Base-by-base conservation (phyloP, 1,140 invertebrate species). In the Drosophila cardini region DNA sequence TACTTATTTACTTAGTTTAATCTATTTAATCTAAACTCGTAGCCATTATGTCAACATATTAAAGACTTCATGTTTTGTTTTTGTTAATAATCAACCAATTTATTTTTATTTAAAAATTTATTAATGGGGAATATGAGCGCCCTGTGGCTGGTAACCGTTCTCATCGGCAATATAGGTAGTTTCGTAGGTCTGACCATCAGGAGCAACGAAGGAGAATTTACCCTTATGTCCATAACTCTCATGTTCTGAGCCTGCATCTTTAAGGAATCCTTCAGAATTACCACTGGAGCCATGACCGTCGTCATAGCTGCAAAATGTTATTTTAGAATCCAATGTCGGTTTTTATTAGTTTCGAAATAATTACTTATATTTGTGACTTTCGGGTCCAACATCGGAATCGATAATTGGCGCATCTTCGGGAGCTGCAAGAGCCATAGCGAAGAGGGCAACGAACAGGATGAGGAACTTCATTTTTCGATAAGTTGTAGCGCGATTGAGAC, bases 61-160 rank as follows among this genome's bases (percentile, higher is more conserved):
- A 21, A 21, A 21, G 21, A 50, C 4, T 13, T 32, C 26, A 30
- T 5, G 1, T 16, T 4, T 4, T 16, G 9, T 4, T 3, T 50
- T 3, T 50, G 30, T 50, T 10, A n/a, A 30, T 30, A 50, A 50
- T 16, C 21, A 30, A 57, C 30, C 18, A 57, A 42, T 57, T 57
- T 57, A 57, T 43, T 43, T 43, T 7, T 48, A 21, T 21, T 78
- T 80, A 75, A n/a, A 70, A 78, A 18, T 42, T 10, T n/a, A n/a
- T 43, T 13, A 80, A 76, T 21, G 95, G 32, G 90, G 91, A n/a
- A 95, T 76, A 91, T 95, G 94, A 38, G 92, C 94, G 11, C 94
- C 95, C 61, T 92, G 46, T 2, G 95, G 95, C 68, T 94, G 95
- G 94, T 95, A 96, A 34, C 96, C 96, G 72, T 96, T 95, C 91